Evolutionary conservation across 2,888 invertebrate genomes (phyloP), one percentile per base, ranked within the genome.

Genomic region (Smittia aterrima): DNA sequence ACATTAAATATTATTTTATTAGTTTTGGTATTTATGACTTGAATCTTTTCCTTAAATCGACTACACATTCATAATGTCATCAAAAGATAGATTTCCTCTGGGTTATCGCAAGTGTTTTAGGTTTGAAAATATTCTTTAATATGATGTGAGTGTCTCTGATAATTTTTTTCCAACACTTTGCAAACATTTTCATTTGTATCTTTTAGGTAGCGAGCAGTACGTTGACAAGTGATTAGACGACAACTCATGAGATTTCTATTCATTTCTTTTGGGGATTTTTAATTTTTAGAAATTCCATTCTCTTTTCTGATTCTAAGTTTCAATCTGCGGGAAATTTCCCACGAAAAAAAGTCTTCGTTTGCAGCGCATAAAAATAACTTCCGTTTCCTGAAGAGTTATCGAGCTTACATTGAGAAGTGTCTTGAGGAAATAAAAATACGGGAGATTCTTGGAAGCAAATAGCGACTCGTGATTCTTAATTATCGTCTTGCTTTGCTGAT

Each of bases 1-100:
- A 71, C 70, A 71, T 71, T 71, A 16, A 71, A 67, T 40, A 27
- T 66, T 66, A 13, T 67, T 67, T 67, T 41, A 9, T 70, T 70
- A 70, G n/a, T 70, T 32, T 22, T 47, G 20, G 22, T 25, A 41
- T 47, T 13, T 70, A 47, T 47, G 47, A 47, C n/a, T 64, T 27
- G 16, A 66, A 38, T 66, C 41, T 47, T 67, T 32, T 20, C 38
- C 68, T 68, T 68, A 54, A 53, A 54, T 71, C 70, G 70, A 54
- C 70, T 71, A 71, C 70, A 71, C 70, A 71, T 20, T 27, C 11
- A 66, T 66, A 20, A 71, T 53, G 53, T 22, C 53, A 71, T 58
- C 58, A 58, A 58, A 58, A 58, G 58, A 58, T 58, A 58, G 22
- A 58, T 18, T 58, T 58, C 18, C 13, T 22, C 22, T 58, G n/a